A percentile compares a stretch with the other conserved stretches of the same genome.
Conservation (phyloP, 2,888 invertebrate species). For the Cancer borealis region DNA sequence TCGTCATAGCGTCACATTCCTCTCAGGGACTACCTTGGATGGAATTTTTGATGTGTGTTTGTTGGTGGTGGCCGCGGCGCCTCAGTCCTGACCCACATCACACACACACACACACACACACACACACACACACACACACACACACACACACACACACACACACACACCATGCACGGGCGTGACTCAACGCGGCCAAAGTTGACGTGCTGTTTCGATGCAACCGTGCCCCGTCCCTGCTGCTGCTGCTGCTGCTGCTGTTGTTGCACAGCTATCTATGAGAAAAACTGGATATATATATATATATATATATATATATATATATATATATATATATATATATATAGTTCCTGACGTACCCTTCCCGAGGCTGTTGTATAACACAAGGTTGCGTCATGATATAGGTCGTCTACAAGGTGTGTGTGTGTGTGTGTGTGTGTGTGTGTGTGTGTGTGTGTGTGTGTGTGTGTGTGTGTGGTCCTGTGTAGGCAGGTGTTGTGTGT, state of each 20-base stretch:
- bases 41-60: neutral
- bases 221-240: neutral
- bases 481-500: neutral
- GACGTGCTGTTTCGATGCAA: neutral
- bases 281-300: neutral
- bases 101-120: conserved; percentile 10
- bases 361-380: neutral
- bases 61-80: neutral
- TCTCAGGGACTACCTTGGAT: neutral
- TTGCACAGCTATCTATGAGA: neutral
- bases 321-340: conserved; percentile 34
- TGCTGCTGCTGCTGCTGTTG: conserved; percentile 21
- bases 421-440: conserved; percentile 31
- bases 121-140: conserved; percentile 26
- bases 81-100: neutral
- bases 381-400: neutral
- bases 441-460: neutral
- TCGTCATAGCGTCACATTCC: neutral
- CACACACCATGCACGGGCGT: neutral
- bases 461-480: neutral
- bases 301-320: conserved; percentile 40
- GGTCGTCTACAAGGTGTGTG: neutral
- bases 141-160: conserved; percentile 26
- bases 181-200: neutral
- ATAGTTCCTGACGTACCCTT: neutral